Evolutionary conservation across 2,888 invertebrate species (phyloP).

Genomic region (Cephus pygmeus): DNA sequence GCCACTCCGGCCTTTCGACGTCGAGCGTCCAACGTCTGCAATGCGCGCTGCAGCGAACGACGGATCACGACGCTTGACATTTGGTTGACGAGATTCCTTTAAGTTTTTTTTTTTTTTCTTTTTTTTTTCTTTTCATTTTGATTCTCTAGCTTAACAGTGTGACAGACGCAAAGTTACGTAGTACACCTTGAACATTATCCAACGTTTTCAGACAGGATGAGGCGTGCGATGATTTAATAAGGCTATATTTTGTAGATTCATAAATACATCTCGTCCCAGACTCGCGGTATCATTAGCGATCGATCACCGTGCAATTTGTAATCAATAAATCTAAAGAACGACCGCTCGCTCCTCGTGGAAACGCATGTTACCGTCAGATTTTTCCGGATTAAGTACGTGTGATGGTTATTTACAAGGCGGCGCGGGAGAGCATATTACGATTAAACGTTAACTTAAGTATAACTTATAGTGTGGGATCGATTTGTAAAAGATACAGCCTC

Average conservation of each 20-base stretch:
- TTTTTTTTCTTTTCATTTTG: not conserved
- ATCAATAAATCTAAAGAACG: constrained; percentile 52
- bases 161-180: not conserved
- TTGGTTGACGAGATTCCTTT: not conserved
- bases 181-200: not conserved
- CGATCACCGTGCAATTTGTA: constrained; percentile 54
- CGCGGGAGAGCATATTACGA: not conserved
- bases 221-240: constrained; percentile 49
- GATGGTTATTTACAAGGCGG: constrained; percentile 31
- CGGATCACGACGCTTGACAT: not conserved
- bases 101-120: not conserved
- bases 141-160: not conserved
- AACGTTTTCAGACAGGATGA: constrained; percentile 18
- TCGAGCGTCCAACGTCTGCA: not conserved
- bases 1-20: constrained; percentile 16
- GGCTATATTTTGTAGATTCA: constrained; percentile 50
- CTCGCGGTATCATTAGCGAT: constrained; percentile 46
- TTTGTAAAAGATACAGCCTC: not conserved
- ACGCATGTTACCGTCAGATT: constrained; percentile 8
- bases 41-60: not conserved
- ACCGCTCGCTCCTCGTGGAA: constrained; percentile 26
- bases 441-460: constrained; percentile 4
- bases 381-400: constrained; percentile 11
- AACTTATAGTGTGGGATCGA: not conserved
- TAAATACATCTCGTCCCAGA: constrained; percentile 44